A percentile compares a stretch with the other conserved stretches of the same genome.
Evolutionary conservation across 2,113 vertebrate genomes (phyloP).

Genomic region (Progne subis): DNA sequence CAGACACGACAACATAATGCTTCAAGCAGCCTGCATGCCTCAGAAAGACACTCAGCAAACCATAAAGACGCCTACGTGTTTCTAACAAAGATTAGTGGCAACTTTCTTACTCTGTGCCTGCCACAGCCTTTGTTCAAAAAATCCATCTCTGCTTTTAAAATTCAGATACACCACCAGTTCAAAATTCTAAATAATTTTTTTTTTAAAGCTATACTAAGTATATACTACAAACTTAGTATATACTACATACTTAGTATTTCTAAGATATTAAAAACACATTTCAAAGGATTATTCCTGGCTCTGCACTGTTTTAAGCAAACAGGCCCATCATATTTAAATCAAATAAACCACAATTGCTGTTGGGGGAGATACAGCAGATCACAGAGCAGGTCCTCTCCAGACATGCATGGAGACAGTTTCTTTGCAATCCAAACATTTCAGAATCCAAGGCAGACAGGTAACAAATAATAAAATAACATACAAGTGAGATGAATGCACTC

Average conservation of each 20-base stretch:
- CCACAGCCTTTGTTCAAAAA: slow-evolving; percentile 9
- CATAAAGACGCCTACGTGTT: slow-evolving; percentile 32
- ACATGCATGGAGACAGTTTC: not conserved
- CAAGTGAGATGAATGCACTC: not conserved
- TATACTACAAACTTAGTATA: not conserved
- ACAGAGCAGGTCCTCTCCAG: not conserved
- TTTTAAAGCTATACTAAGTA: not conserved
- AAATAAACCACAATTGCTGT: not conserved
- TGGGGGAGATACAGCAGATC: not conserved
- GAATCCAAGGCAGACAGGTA: not conserved
- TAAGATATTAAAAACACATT: not conserved
- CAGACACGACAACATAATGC: slow-evolving; percentile 55
- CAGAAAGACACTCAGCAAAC: slow-evolving; percentile 40
- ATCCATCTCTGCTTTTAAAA: not conserved
- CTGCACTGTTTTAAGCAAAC: not conserved
- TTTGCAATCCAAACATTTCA: not conserved
- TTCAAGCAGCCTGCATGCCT: slow-evolving; percentile 35
- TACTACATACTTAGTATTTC: not conserved
- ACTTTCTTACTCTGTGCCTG: not conserved
- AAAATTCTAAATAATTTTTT: not conserved
- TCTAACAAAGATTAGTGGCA: slow-evolving; percentile 21
- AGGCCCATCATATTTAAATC: not conserved
- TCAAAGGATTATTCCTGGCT: not conserved
- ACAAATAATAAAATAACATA: not conserved
- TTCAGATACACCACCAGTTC: not conserved